Conservation (phyloP, 2,888 invertebrate species). For the Adelphocoris suturalis region DNA sequence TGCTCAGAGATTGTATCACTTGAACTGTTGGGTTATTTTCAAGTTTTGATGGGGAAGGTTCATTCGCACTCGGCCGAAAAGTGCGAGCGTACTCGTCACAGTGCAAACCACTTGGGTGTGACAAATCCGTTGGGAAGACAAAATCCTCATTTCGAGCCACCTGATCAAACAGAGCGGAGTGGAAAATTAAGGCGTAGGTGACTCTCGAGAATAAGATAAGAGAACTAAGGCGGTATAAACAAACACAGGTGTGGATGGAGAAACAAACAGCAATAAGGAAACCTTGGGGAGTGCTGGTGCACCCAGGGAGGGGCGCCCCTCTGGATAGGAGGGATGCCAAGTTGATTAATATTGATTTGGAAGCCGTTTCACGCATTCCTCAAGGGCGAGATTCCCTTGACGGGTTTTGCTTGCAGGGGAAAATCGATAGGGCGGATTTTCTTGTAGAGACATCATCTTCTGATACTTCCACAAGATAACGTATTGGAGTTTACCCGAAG, state of each 20-base stretch:
- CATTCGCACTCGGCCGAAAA: neutral
- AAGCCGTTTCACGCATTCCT: constrained; percentile 50
- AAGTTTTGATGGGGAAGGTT: neutral
- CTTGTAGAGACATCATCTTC: too few species aligned
- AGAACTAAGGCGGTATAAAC: constrained; percentile 51
- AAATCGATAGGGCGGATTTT: neutral
- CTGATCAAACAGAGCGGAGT: constrained; percentile 53
- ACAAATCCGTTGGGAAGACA: constrained; percentile 15
- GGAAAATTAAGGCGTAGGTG: constrained; percentile 60
- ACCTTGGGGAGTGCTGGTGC: constrained; percentile 45
- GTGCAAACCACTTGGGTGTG: constrained; percentile 6
- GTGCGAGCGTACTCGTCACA: neutral
- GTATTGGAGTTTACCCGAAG: too few species aligned
- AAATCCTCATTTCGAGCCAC: constrained; percentile 28
- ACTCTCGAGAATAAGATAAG: constrained; percentile 56
- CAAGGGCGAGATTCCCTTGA: constrained; percentile 28
- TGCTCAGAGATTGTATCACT: neutral
- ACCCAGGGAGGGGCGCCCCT: neutral
- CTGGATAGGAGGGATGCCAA: neutral
- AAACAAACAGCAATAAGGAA: constrained; percentile 57
- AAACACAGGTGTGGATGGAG: constrained; percentile 56
- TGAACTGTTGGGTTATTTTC: too few species aligned
- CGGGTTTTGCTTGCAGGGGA: neutral
- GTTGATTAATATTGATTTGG: constrained; percentile 54
- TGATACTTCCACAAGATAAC: too few species aligned